Evolutionary conservation across 2,888 invertebrate species (phyloP).

Genomic region (Rhagium mordax): DNA sequence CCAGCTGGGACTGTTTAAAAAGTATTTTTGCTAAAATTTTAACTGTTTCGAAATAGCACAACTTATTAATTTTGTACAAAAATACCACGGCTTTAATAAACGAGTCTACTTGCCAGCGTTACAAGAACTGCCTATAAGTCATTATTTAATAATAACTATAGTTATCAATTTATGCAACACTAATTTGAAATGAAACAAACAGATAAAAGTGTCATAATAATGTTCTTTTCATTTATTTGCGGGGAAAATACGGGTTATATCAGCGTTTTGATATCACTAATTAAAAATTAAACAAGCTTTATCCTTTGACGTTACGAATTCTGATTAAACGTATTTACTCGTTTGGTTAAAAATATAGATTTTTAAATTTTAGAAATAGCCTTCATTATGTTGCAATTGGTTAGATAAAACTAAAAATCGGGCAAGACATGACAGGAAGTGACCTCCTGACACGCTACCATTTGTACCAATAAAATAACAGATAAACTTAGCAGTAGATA

Average conservation of each 20-base stretch:
- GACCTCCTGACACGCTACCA: too few species aligned
- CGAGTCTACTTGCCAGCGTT: not conserved
- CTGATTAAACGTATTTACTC: too few species aligned
- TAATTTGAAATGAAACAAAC: not conserved
- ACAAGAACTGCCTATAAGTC: not conserved
- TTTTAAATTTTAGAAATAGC: too few species aligned
- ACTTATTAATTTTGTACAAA: too few species aligned
- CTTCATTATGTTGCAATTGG: too few species aligned
- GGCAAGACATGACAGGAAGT: too few species aligned
- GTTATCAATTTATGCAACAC: not conserved
- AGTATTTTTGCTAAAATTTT: not conserved
- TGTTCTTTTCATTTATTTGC: not conserved
- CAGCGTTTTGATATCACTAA: not conserved
- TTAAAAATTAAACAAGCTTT: conserved; percentile 3
- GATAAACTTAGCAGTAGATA: not conserved
- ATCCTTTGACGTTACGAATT: too few species aligned
- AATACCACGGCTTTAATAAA: not conserved
- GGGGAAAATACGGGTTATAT: not conserved
- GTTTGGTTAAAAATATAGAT: too few species aligned
- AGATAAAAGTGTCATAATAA: not conserved
- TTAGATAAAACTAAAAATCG: too few species aligned
- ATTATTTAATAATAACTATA: too few species aligned
- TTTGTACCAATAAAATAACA: too few species aligned
- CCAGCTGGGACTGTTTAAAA: not conserved
- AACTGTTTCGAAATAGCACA: too few species aligned